These are phyloP conservation scores for Cyanoramphus novaezelandiae DNA, from an alignment of 2,113 vertebrate genomes.

Conservation along the genomic window DNA sequence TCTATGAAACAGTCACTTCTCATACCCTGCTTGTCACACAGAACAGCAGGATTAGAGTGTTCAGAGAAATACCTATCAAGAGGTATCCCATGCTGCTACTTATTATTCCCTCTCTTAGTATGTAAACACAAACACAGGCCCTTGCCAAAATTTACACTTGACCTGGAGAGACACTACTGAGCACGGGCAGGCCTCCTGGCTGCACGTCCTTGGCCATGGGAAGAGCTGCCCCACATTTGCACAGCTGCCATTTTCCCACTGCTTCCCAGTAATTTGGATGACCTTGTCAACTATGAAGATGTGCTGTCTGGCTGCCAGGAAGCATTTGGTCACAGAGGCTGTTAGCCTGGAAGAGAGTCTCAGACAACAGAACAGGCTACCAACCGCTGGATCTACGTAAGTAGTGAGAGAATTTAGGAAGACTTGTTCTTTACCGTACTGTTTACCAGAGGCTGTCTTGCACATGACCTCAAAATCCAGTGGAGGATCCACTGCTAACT, in stretches of 20 bases:
- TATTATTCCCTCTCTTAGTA: background rate
- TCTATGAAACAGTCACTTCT: background rate
- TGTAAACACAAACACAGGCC: background rate
- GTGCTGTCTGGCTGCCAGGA: constrained; percentile 59
- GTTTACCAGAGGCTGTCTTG: constrained; percentile 81
- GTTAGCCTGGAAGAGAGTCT: constrained; percentile 70
- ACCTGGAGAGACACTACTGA: background rate
- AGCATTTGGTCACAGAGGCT: constrained; percentile 82
- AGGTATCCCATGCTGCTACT: background rate
- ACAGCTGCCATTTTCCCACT: constrained; percentile 72
- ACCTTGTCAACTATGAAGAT: constrained; percentile 65
- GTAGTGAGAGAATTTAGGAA: background rate
- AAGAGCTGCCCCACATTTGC: constrained; percentile 72
- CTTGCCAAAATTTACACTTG: background rate
- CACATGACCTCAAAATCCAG: constrained; percentile 77
- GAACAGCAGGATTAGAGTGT: background rate
- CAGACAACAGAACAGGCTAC: background rate
- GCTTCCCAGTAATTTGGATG: constrained; percentile 42
- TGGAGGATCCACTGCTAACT: constrained; percentile 79
- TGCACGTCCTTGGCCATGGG: constrained; percentile 72
- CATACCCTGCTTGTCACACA: background rate
- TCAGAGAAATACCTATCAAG: background rate
- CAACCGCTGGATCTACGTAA: background rate
- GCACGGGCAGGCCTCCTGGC: background rate
- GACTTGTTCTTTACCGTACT: background rate